Base-by-base conservation (phyloP, 2,113 vertebrate genomes). In the Aptenodytes forsteri region DNA sequence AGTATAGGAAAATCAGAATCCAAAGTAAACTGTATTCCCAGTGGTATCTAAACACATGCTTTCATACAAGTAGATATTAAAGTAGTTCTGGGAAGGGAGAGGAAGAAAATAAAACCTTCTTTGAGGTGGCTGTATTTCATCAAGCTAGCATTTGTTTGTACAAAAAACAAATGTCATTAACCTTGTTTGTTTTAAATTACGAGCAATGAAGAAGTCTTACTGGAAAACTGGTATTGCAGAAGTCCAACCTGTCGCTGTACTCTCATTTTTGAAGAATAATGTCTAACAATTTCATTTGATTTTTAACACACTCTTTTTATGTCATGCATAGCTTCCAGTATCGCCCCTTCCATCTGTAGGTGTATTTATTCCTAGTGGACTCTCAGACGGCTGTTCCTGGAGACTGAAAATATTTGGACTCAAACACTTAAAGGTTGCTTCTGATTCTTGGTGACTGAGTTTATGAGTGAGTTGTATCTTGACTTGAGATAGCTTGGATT, bases 81-180 rank as follows among this genome's bases (percentile, higher is more conserved):
- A 91, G 58, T 44, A 69, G 56, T 87, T 91, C 81, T 77, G 77
- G 78, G 56, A 94, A 96, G 96, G 46, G 87, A 69, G 30, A 93
- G 65, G 77, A 87, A 93, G 54, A 83, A 96, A 89, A 89, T 49
- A 93, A 82, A 92, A 64, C 27, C 17, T 77, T 73, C 3, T 2
- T 34, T 72, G 66, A 80, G 36, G 38, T 79, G 26, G 55, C 58
- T 89, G 52, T 84, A 79, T 90, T 96, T 84, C 22, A 67, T 84
- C 56, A 58, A 81, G 27, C 40, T 75, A 75, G 30, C 40, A 73
- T 82, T 85, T 83, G 58, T 86, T 89, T 69, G 38, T 76, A 34
- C 17, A 84, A 72, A 75, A 49, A 55, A 17, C 23, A 75, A 76
- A 71, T 83, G 36, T 22, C 52, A 85, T 72, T 79, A 85, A 47